These are phyloP conservation scores for Tragelaphus buxtoni DNA, from an alignment of 2,113 vertebrate species.

Conservation along the genomic window DNA sequence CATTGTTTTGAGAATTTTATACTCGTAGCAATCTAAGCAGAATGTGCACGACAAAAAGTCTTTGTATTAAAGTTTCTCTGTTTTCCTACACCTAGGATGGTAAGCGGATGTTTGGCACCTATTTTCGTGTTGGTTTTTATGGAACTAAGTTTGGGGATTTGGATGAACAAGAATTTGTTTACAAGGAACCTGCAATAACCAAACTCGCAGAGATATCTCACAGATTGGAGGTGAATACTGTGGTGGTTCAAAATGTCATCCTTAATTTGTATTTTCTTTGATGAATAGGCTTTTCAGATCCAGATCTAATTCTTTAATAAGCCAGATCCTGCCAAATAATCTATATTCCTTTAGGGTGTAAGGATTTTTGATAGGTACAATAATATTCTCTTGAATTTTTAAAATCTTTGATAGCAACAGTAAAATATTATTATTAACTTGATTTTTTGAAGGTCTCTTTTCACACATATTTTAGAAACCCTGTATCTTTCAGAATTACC, in stretches of 20 bases:
- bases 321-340: background rate
- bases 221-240: slow-evolving; percentile 90
- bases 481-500: background rate
- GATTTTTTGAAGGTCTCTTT: background rate
- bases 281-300: background rate
- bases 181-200: slow-evolving; percentile 98
- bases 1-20: background rate
- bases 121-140: slow-evolving; percentile 98
- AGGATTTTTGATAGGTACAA: background rate
- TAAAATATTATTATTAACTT: background rate
- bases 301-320: background rate
- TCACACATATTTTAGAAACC: slow-evolving; percentile 1
- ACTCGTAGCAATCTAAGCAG: background rate
- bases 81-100: slow-evolving; percentile 86
- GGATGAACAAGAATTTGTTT: slow-evolving; percentile 99
- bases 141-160: slow-evolving; percentile 97
- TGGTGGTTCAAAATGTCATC: background rate
- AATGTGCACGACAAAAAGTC: background rate
- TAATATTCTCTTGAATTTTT: background rate
- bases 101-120: slow-evolving; percentile 99
- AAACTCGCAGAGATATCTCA: slow-evolving; percentile 98
- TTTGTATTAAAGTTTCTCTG: slow-evolving; percentile 61
- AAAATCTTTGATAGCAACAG: background rate
- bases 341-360: background rate
- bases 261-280: background rate